Evolutionary conservation across 2,888 invertebrate species (phyloP).

Genomic region (Oxystoma pomonae): DNA sequence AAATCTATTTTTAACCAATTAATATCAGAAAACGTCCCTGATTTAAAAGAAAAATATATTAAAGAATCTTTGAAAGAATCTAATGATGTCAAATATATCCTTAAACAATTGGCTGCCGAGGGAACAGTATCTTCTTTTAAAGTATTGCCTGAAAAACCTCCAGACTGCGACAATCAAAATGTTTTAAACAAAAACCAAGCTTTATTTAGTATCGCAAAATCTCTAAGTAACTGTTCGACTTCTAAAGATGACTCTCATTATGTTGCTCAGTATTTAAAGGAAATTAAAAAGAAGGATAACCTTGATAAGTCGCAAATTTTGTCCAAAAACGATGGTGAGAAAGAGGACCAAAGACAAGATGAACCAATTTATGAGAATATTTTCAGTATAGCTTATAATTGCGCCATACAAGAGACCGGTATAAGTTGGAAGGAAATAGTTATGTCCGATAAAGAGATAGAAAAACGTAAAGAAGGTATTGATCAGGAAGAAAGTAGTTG

Average conservation of each 20-base stretch:
- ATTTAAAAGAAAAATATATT: not conserved
- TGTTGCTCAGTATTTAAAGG: constrained; percentile 28
- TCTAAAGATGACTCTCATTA: constrained; percentile 24
- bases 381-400: constrained; percentile 37
- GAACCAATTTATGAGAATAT: constrained; percentile 33
- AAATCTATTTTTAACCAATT: not conserved
- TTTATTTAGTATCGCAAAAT: constrained; percentile 35
- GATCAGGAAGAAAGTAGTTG: constrained; percentile 1
- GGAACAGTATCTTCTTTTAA: not conserved
- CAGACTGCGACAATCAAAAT: constrained; percentile 8
- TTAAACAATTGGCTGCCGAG: not conserved
- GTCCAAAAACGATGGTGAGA: constrained; percentile 3
- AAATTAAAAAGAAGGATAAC: constrained; percentile 23
- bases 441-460: constrained; percentile 20
- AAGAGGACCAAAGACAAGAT: constrained; percentile 6
- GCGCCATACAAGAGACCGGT: constrained; percentile 27
- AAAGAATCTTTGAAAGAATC: not conserved
- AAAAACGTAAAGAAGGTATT: constrained; percentile 19
- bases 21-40: not conserved
- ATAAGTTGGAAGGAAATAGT: constrained; percentile 31
- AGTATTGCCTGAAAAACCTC: not conserved
- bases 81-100: not conserved
- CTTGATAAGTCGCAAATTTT: constrained; percentile 11
- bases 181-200: constrained; percentile 38
- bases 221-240: constrained; percentile 20